Conservation (phyloP, 2,113 vertebrate genomes). For the Irena cyanogastra region DNA sequence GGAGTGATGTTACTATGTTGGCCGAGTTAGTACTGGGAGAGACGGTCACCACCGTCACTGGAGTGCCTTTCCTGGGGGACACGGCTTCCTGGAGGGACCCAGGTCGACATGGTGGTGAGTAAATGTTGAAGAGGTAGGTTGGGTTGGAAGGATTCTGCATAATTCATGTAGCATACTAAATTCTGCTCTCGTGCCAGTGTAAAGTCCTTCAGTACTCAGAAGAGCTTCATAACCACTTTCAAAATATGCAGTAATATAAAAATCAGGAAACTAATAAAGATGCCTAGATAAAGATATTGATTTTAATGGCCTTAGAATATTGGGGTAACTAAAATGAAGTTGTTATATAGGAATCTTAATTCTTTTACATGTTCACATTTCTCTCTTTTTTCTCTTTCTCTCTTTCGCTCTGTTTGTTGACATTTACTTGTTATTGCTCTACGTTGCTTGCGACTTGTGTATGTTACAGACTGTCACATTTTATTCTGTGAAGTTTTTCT, state of each 20-base stretch:
- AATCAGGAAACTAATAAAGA: conserved; percentile 16
- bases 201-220: not conserved
- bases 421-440: conserved; percentile 71
- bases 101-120: conserved; percentile 64
- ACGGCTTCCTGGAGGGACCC: conserved; percentile 62
- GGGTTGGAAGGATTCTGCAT: conserved; percentile 45
- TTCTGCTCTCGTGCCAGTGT: not conserved
- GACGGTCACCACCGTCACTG: conserved; percentile 39
- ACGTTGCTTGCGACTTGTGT: conserved; percentile 67
- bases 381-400: conserved; percentile 71
- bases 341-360: conserved; percentile 57
- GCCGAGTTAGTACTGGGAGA: conserved; percentile 38
- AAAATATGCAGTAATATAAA: conserved; percentile 14
- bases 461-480: conserved; percentile 75
- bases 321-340: conserved; percentile 36
- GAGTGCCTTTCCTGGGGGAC: conserved; percentile 59
- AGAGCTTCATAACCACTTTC: not conserved
- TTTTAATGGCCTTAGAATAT: conserved; percentile 35
- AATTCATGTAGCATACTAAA: conserved; percentile 30
- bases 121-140: conserved; percentile 70
- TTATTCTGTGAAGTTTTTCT: conserved; percentile 73
- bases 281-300: not conserved
- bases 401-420: conserved; percentile 72
- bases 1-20: conserved; percentile 58
- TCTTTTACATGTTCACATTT: conserved; percentile 76